These are phyloP conservation scores for Amaurobius ferox DNA, from an alignment of 2,888 invertebrate species.

Conservation along the genomic window DNA sequence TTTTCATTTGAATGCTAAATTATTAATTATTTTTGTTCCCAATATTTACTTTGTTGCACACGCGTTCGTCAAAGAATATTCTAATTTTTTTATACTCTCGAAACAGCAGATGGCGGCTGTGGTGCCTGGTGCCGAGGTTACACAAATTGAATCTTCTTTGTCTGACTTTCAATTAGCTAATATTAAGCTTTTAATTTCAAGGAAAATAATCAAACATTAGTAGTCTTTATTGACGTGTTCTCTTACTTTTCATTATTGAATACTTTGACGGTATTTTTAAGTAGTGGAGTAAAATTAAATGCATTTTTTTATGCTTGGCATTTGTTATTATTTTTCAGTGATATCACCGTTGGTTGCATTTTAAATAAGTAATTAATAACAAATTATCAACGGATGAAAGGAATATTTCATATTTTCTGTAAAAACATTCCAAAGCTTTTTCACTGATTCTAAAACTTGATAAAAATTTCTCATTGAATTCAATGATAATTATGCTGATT, in stretches of 20 bases:
- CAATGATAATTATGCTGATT: constrained; percentile 6
- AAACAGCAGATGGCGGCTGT: background rate
- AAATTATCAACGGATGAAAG: background rate
- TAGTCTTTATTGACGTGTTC: background rate
- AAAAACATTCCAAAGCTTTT: background rate
- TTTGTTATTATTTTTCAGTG: background rate
- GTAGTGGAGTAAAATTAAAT: background rate
- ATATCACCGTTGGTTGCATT: background rate
- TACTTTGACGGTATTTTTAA: background rate
- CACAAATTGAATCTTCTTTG: constrained; percentile 14
- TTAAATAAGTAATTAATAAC: constrained; percentile 10
- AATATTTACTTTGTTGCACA: constrained; percentile 33
- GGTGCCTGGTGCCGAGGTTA: constrained; percentile 5
- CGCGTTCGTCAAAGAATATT: constrained; percentile 25
- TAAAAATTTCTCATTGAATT: background rate
- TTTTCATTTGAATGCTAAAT: constrained; percentile 64
- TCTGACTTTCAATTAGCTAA: constrained; percentile 21
- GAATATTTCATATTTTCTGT: background rate
- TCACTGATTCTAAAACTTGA: background rate
- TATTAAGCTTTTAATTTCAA: constrained; percentile 25
- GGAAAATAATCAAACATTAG: constrained; percentile 21
- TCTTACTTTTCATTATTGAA: background rate
- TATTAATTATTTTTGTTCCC: constrained; percentile 67
- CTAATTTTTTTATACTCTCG: background rate
- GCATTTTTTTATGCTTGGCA: background rate